phyloP scores from a whole-genome alignment of 2,113 vertebrate species.

The Meleagris gallopavo region DNA sequence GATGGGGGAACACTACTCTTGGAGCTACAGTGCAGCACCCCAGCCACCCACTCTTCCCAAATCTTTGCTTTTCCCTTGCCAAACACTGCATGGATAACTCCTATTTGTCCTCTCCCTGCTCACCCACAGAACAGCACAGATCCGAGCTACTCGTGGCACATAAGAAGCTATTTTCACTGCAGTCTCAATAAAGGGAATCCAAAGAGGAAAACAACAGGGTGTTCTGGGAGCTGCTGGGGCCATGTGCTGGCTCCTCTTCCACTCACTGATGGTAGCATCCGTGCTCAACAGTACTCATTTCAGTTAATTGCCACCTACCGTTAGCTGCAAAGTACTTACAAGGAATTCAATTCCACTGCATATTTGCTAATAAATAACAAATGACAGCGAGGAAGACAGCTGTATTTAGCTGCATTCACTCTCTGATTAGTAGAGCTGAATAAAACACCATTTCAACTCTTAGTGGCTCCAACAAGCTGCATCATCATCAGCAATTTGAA shows the following conservation, averaged over 20 bases:
- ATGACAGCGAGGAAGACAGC: constrained; percentile 50
- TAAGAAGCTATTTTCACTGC: rapidly evolving
- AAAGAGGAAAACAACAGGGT: not conserved
- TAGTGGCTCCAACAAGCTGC: constrained; percentile 43
- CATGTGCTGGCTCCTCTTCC: constrained; percentile 33
- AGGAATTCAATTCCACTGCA: constrained; percentile 64
- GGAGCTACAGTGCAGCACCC: not conserved
- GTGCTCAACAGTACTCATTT: constrained; percentile 57
- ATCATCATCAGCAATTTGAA: not conserved
- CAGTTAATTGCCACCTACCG: constrained; percentile 65
- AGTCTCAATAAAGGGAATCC: not conserved
- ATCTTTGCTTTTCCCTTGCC: not conserved
- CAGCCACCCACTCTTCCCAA: not conserved
- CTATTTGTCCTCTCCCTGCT: not conserved
- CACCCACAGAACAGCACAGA: not conserved
- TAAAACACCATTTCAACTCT: constrained; percentile 40
- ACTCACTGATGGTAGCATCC: constrained; percentile 11
- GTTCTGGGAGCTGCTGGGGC: not conserved
- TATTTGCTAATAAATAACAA: constrained; percentile 72
- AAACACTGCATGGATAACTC: not conserved
- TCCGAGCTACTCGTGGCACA: not conserved
- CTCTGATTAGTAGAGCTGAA: constrained; percentile 63
- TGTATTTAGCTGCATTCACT: constrained; percentile 70
- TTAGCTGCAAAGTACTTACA: constrained; percentile 67
- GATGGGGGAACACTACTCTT: not conserved